A percentile compares a stretch with the other conserved stretches of the same genome.
Conservation (phyloP, 2,888 invertebrate genomes). For the Gryllus longicercus region DNA sequence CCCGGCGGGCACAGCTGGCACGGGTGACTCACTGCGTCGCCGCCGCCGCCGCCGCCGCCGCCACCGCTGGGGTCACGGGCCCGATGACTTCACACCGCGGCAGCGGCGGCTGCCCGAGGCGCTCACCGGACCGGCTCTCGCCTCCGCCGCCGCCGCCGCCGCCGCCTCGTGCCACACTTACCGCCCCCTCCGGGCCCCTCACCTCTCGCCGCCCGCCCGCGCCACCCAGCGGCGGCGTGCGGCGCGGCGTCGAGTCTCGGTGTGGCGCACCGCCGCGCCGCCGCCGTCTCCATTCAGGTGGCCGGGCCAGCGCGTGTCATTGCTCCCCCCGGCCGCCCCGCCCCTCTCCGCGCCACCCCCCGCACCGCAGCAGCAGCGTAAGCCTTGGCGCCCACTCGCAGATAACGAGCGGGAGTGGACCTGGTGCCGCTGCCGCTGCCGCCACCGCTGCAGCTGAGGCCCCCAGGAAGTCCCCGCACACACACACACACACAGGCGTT, state of each 20-base stretch:
- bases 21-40: background rate
- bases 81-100: background rate
- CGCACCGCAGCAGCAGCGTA: background rate
- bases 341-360: background rate
- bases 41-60: background rate
- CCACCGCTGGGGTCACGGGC: background rate
- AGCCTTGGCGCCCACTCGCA: no score
- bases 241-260: no score
- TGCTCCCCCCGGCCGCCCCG: background rate
- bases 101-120: background rate
- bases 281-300: background rate
- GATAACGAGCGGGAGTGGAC: no score
- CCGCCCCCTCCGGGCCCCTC: conserved; percentile 2
- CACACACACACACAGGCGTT: no score
- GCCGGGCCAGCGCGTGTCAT: background rate
- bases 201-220: background rate
- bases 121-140: conserved; percentile 17
- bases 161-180: conserved; percentile 17
- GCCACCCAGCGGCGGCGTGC: no score
- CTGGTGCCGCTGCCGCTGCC: no score
- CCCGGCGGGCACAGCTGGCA: background rate
- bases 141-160: background rate
- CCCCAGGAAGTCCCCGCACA: no score
- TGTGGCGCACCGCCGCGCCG: background rate
- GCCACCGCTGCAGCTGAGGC: no score